Evolutionary conservation across 2,113 vertebrate genomes (phyloP).

Genomic region (Seriola dumerili): DNA sequence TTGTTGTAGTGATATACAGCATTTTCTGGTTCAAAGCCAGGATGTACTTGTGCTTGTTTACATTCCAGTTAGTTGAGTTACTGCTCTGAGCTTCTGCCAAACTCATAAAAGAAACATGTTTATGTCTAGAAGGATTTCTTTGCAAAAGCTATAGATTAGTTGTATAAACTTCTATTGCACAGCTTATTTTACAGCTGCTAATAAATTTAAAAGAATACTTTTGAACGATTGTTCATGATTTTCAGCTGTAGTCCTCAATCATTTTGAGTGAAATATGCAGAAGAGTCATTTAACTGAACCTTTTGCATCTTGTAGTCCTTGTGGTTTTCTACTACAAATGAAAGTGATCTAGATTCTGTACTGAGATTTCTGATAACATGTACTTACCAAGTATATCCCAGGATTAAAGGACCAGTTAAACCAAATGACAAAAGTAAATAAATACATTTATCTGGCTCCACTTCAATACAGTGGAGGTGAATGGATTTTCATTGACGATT

Average conservation of each 20-base stretch:
- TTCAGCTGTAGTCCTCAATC: not conserved
- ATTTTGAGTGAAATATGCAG: not conserved
- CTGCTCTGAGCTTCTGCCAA: slow-evolving; percentile 32
- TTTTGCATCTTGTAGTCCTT: not conserved
- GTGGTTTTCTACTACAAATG: too few species aligned
- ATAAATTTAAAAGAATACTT: not conserved
- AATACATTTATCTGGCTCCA: too few species aligned
- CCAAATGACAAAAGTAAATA: too few species aligned
- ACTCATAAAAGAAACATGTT: slow-evolving; percentile 42
- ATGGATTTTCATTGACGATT: too few species aligned
- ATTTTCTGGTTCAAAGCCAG: slow-evolving; percentile 35
- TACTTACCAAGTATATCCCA: too few species aligned
- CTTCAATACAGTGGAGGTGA: too few species aligned
- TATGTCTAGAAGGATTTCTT: slow-evolving; percentile 17
- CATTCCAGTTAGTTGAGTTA: slow-evolving; percentile 40
- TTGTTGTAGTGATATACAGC: slow-evolving; percentile 17
- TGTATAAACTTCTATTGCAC: not conserved
- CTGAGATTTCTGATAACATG: too few species aligned
- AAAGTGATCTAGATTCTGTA: too few species aligned
- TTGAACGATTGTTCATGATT: not conserved
- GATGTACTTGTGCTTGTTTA: slow-evolving; percentile 34
- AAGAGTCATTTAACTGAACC: not conserved
- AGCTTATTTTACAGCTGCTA: not conserved
- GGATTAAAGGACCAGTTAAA: too few species aligned
- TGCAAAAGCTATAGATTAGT: slow-evolving; percentile 27